A percentile compares a stretch with the other conserved stretches of the same genome.
Conservation (phyloP, 2,888 invertebrate species). For the Euplexia lucipara region DNA sequence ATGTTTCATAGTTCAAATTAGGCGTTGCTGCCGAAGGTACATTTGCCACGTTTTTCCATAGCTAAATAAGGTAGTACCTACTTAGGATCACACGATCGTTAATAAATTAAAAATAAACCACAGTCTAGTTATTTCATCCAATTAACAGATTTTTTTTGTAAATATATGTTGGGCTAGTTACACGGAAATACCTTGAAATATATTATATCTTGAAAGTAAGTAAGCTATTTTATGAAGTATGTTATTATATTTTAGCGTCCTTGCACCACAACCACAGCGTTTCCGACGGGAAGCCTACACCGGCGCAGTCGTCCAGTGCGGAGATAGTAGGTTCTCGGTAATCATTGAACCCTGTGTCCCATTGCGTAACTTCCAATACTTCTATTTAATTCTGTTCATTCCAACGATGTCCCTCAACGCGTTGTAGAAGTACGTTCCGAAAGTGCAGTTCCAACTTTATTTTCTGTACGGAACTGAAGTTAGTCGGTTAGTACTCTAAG, state of each 20-base stretch:
- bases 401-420: conserved; percentile 15
- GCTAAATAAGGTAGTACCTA: too few species aligned
- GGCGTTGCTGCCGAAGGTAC: too few species aligned
- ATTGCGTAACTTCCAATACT: not conserved
- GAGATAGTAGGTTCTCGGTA: not conserved
- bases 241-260: too few species aligned
- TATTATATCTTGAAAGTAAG: not conserved
- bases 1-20: too few species aligned
- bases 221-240: not conserved
- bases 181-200: too few species aligned
- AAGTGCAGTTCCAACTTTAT: conserved; percentile 44
- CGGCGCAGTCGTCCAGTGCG: not conserved
- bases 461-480: conserved; percentile 27
- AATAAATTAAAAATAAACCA: too few species aligned
- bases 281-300: not conserved
- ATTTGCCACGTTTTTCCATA: too few species aligned
- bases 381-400: conserved; percentile 14
- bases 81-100: too few species aligned
- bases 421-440: conserved; percentile 27
- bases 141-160: not conserved
- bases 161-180: too few species aligned
- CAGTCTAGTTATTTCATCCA: not conserved
- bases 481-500: conserved; percentile 21
- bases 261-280: too few species aligned
- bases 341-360: not conserved